These are phyloP conservation scores for Trachythela sp. DNA, from an alignment of 64 coral and sea anemone genomes.

Conservation along the genomic window DNA sequence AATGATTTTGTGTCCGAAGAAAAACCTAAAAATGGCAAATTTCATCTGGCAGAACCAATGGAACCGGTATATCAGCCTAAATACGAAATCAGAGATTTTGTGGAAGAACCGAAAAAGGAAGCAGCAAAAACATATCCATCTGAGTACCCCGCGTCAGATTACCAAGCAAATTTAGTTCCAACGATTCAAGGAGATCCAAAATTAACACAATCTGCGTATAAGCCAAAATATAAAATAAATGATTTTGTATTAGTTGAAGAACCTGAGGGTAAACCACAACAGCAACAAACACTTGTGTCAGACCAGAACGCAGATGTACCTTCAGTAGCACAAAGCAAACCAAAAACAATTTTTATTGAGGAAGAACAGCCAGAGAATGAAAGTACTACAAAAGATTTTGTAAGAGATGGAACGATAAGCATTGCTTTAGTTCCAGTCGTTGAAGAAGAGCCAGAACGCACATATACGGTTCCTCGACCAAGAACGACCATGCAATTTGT, in stretches of 20 bases:
- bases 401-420: background rate
- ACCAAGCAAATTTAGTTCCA: background rate
- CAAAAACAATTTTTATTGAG: too few relatives aligned
- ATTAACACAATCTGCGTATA: background rate
- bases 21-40: background rate
- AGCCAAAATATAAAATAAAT: background rate
- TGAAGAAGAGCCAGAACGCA: background rate
- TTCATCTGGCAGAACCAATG: background rate
- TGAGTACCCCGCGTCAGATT: too few relatives aligned
- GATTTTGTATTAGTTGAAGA: background rate
- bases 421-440: background rate
- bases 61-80: background rate
- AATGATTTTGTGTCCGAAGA: background rate
- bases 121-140: background rate
- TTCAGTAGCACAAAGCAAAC: too few relatives aligned
- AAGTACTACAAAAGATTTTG: too few relatives aligned
- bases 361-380: too few relatives aligned
- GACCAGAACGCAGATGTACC: too few relatives aligned
- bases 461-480: background rate
- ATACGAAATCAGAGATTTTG: background rate
- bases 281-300: background rate
- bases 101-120: background rate
- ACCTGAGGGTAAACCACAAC: background rate
- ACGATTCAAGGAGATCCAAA: background rate
- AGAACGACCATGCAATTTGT: background rate